phyloP scores from a whole-genome alignment of 2,113 vertebrate species.

The Corythornis vintsioides region DNA sequence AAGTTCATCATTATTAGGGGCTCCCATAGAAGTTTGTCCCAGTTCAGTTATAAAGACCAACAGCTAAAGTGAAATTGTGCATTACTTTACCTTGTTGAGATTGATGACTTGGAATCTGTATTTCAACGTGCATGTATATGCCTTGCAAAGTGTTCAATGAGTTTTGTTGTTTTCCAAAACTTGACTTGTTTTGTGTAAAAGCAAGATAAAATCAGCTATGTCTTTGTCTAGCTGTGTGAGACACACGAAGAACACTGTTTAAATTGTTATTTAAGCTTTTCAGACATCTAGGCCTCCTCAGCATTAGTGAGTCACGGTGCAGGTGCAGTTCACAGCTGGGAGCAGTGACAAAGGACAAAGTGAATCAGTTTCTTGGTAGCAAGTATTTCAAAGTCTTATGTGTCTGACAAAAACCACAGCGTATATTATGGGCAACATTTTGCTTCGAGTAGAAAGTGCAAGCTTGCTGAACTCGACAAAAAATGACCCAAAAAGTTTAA shows the following conservation, averaged over 20 bases:
- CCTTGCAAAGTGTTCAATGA: neutral
- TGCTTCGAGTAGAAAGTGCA: constrained; percentile 48
- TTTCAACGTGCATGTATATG: neutral
- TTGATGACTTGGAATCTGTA: neutral
- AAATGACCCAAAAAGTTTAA: constrained; percentile 19
- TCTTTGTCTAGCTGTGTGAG: constrained; percentile 1
- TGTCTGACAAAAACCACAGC: constrained; percentile 18
- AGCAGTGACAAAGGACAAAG: constrained; percentile 67
- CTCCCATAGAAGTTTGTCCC: neutral
- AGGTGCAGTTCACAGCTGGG: constrained; percentile 80
- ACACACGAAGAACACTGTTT: constrained; percentile 29
- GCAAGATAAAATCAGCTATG: constrained; percentile 37
- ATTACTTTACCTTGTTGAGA: neutral
- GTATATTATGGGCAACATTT: neutral
- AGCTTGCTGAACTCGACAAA: constrained; percentile 62
- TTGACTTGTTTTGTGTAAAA: neutral
- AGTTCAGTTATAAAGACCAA: neutral
- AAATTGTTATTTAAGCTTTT: constrained; percentile 45
- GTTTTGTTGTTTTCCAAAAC: constrained; percentile 16
- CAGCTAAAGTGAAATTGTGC: neutral
- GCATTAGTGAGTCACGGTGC: constrained; percentile 60
- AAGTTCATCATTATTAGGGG: neutral
- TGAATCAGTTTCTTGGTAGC: constrained; percentile 59
- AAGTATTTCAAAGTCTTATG: constrained; percentile 21
- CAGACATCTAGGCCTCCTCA: neutral